Percentiles rank a stretch among this genome's conserved stretches.
phyloP scores from a whole-genome alignment of 2,797 vertebrate species.

The Clarias laeviceps region DNA sequence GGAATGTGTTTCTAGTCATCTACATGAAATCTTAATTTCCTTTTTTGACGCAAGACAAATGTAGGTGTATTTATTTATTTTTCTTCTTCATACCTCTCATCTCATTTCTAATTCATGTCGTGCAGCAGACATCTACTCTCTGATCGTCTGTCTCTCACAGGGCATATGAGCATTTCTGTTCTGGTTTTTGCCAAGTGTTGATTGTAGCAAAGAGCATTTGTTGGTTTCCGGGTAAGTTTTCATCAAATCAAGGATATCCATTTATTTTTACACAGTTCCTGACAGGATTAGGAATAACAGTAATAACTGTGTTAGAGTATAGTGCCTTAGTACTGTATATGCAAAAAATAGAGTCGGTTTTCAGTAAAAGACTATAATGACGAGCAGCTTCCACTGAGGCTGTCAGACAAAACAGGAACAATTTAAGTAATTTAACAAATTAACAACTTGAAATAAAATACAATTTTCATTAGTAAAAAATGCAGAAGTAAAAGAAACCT shows the following conservation, averaged over 20 bases:
- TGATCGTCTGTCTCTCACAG: background rate
- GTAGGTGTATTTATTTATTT: conserved; percentile 10
- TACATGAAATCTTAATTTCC: conserved; percentile 5
- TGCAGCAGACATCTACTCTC: conserved; percentile 18
- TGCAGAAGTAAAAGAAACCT: background rate
- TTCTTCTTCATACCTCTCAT: background rate
- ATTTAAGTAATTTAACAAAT: background rate
- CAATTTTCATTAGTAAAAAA: conserved; percentile 7
- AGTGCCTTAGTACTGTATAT: background rate
- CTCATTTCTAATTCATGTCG: conserved; percentile 29
- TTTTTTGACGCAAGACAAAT: background rate
- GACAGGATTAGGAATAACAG: background rate
- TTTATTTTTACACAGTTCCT: conserved; percentile 5
- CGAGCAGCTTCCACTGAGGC: background rate
- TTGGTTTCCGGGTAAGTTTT: conserved; percentile 16
- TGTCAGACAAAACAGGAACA: background rate
- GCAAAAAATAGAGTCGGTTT: background rate
- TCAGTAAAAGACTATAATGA: background rate
- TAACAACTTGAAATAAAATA: background rate
- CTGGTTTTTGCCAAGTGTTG: conserved; percentile 11
- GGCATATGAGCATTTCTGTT: conserved; percentile 18
- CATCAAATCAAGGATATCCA: conserved; percentile 25
- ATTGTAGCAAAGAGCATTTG: conserved; percentile 17
- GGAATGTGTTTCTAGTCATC: background rate
- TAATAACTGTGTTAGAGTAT: background rate